Base-by-base conservation (phyloP, 2,797 vertebrate species). In the Enteromius argenteus region DNA sequence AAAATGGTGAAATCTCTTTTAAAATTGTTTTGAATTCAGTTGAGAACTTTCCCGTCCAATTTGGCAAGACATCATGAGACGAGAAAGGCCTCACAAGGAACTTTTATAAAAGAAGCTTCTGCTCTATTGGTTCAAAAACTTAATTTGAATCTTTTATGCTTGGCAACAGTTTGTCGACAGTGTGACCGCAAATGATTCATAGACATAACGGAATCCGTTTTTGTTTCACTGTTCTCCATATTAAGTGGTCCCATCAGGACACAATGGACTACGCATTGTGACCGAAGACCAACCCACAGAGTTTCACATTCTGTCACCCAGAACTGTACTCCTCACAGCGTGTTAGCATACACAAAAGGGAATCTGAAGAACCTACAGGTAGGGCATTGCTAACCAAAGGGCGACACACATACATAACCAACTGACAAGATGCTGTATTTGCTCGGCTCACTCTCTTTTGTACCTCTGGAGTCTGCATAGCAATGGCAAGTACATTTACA, bases 401-500 rank as follows among this genome's bases (percentile, higher is more conserved):
- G 88, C 66, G 85, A 86, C 74, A 87, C 79, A 87, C 87, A 91
- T 92, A 87, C 91, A 92, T 92, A 91, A 83, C 80, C 84, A 83
- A 89, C 84, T 93, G 88, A 89, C 86, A 86, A 88, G 80, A 84
- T 72, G 42, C 85, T 85, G 85, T 64, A 71, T 84, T 90, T 80
- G 84, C 81, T 72, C 66, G 78, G 86, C 85, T 37, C 67, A 6
- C 27, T 60, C n/a, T 69, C 88, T 84, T 91, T 94, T 93, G 92
- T 92, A 75, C 84, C 30, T 8, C 83, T 86, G 84, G 83, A 64
- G 87, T 80, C 81, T 90, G 90, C 92, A 93, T 91, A 91, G 93
- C 91, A 93, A 93, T 90, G 81, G 73, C 72, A 79, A 91, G 87
- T 89, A 90, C 92, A 93, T 81, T 90, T 90, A 87, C 86, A 90